A percentile compares a stretch with the other conserved stretches of the same genome.
phyloP scores from a whole-genome alignment of 2,797 vertebrate genomes.

The Podargus strigoides region DNA sequence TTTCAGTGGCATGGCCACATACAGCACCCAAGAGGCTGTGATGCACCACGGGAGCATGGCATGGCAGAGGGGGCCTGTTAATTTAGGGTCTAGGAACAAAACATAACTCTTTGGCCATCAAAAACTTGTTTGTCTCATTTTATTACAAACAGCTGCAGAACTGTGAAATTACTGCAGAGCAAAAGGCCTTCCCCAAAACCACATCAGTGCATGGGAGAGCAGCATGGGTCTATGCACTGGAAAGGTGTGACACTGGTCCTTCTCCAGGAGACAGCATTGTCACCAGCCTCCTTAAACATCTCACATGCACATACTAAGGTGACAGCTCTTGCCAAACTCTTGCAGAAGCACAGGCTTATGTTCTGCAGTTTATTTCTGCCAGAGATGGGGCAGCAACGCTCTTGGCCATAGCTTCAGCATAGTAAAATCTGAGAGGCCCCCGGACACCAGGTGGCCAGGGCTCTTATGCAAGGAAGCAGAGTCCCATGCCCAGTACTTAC shows the following conservation, averaged over 20 bases:
- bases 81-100: neutral
- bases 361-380: neutral
- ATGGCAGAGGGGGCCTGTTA: neutral
- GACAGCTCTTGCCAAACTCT: neutral
- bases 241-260: neutral
- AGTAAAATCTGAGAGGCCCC: neutral
- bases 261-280: accelerated
- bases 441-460: neutral
- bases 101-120: neutral
- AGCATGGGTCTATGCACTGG: accelerated
- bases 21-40: neutral
- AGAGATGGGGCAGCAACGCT: neutral
- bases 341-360: neutral
- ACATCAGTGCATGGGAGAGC: neutral
- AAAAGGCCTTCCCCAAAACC: neutral
- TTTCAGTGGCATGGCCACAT: accelerated
- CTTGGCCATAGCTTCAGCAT: neutral
- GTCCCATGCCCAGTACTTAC: neutral
- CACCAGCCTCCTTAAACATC: neutral
- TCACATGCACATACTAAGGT: neutral
- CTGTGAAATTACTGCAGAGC: neutral
- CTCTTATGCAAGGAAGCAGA: neutral
- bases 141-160: neutral
- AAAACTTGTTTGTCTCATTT: neutral
- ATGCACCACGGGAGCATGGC: neutral